phyloP scores from a whole-genome alignment of 2,113 vertebrate genomes.

The Budorcas taxicolor region DNA sequence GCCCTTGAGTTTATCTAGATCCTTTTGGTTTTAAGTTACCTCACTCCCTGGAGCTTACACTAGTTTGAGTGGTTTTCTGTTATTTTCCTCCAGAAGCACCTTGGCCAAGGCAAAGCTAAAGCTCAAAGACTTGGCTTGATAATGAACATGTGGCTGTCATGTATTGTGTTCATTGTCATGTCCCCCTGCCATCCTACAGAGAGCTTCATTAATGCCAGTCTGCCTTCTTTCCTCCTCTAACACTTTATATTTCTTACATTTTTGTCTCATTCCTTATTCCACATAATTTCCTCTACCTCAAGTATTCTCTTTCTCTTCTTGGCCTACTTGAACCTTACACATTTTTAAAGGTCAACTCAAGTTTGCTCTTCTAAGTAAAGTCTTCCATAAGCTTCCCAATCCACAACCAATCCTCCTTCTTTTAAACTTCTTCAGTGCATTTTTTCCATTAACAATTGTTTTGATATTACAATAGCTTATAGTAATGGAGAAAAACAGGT shows the following conservation, averaged over 20 bases:
- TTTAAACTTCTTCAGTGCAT: neutral
- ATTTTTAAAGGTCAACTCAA: neutral
- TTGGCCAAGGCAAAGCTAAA: neutral
- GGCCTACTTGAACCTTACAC: neutral
- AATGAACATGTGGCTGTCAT: too few species aligned
- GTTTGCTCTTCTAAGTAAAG: neutral
- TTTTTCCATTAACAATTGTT: neutral
- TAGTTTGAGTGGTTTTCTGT: neutral
- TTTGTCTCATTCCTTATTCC: neutral
- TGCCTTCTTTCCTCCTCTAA: neutral
- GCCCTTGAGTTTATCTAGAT: neutral
- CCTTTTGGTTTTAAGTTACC: neutral
- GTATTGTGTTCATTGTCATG: neutral
- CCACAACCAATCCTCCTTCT: neutral
- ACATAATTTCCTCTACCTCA: neutral
- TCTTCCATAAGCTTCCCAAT: neutral
- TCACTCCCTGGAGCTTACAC: neutral
- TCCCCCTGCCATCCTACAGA: accelerated
- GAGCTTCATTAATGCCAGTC: neutral
- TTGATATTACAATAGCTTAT: neutral
- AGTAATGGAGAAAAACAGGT: neutral
- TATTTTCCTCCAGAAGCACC: neutral
- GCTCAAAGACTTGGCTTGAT: neutral
- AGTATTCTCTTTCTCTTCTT: neutral
- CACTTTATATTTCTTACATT: neutral